Evolutionary conservation across 2,113 vertebrate species (phyloP), one percentile per base, ranked within the genome.

Genomic region (Corydoras maculifer): DNA sequence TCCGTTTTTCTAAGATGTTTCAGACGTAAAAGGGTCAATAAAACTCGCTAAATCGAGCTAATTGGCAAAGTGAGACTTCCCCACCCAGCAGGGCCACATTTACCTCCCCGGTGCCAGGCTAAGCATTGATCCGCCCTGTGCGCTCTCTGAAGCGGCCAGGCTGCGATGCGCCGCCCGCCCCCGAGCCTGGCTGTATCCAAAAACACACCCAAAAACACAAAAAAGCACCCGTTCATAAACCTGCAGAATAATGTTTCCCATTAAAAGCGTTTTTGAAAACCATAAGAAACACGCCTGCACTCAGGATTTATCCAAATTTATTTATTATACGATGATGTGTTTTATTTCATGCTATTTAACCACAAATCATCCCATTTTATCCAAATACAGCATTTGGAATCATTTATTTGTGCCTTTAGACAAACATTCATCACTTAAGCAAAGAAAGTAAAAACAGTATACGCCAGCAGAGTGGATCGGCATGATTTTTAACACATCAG

Each of bases 121-220:
- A 12, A 74, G 59, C 50, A 2, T 3, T 53, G 30, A 10, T 43
- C 65, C 65, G 72, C 8, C 4, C 2, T 50, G 32, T 2, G 32
- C 43, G 55, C 68, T 11, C 25, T 60, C 30, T 3, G 13, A 61
- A 35, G 62, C 48, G 69, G 69, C 9, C 31, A 12, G 59, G 9
- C 9, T 55, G 14, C 53, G 64, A 55, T 50, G 13, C 9, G 11
- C 30, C 57, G 43, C 31, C 63, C 77, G 62, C 70, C 18, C 68
- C 55, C 14, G 50, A 73, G 66, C 77, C 77, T 58, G 30, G 58
- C 65, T 73, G 73, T 73, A 43, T 65, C 43, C 65, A 79, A 79
- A 79, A 79, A 79, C 77, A 79, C 77, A 79, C 77, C 77, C 77
- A 79, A 76, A 76, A 78, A 65, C 11, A 58, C 51, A 43, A 64